Base-by-base conservation (phyloP, 2,113 vertebrate genomes). In the Donacobius atricapilla region DNA sequence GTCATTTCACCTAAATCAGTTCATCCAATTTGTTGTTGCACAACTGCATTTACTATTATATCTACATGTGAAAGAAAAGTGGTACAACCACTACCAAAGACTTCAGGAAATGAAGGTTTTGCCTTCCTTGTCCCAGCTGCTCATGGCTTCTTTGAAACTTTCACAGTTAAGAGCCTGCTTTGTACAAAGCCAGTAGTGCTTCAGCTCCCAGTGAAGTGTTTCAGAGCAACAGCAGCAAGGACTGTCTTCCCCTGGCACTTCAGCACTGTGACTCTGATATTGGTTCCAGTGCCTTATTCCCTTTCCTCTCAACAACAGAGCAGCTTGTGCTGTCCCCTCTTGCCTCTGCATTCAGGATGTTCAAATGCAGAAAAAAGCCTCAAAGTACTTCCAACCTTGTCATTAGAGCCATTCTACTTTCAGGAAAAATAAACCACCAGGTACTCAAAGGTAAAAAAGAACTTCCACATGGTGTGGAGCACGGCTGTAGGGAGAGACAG, bases 241-340 rank as follows among this genome's bases (percentile, higher is more conserved):
- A 57, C 33, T 42, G n/a, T 9, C 44, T 60, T 51, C 57, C 79
- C 47, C 23, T 4, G 1, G 70, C 39, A 45, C 39, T 66, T 53
- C 25, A 47, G 21, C 6, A 1, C 42, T 25, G 17, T 0, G 0
- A 27, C n/a, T 50, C 63, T 16, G 30, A 28, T 20, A 47, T 2
- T 15, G 37, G 5, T 1, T 40, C 5, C 5, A 80, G 27, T 15
- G 12, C 20, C 65, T 80, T 40, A 9, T 4, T 33, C 16, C 33
- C 44, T 44, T 48, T 66, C 44, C 33, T 50, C 66, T 63, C 39
- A 66, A 47, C 45, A 64, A 45, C 35, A 76, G 23, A 71, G 17
- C 31, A 80, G 45, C 11, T 45, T n/a, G 27, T 31, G 24, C 23
- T 61, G 42, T 48, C 25, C 33, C 11, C 33, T 85, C 56, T 69